Evolutionary conservation across 2,888 invertebrate species (phyloP), one percentile per base, ranked within the genome.

Genomic region (Empis stercorea): DNA sequence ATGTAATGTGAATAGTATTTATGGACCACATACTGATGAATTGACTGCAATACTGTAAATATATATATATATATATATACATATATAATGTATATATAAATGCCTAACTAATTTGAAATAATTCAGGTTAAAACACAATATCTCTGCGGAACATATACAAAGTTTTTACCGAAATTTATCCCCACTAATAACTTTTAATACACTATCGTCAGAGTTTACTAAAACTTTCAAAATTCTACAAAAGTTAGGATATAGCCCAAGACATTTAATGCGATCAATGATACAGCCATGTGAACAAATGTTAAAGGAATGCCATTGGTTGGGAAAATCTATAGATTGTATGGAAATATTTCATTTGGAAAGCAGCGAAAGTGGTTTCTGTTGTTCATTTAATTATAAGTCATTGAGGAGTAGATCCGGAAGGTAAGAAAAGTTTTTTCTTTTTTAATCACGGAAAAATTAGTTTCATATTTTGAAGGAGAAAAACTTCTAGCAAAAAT

Each of bases 1-100:
- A 46, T 81, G 81, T 57, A 73, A 76, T 56, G 63, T 77, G 37
- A 81, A 81, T 58, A 63, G 73, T 34, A 69, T 81, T 10, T 79
- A 80, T 0, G 68, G 64, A 27, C 68, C 57, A 30, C 71, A 71
- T 30, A 73, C 76, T 0, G 56, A 57, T 10, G 51, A 56, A 1
- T 67, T 78, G 15, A 68, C 75, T 5, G 51, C 68, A 34, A 68
- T 68, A 46, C 55, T 79, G 80, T 80, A 59, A 75, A 74, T 34
- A n/a, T 32, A 5, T 13, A 34, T 13, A 34, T 13, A 5, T n/a
- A 5, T n/a, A n/a, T 13, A n/a, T 6, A 34, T 34, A 7, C 3
- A 34, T 34, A n/a, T 34, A 34, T 13, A 5, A 32, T 10, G 13
- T 6, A n/a, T 34, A 34, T n/a, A 7, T 39, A 6, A 14, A 16